These are phyloP conservation scores for Silvanus unidentatus DNA, from an alignment of 2,888 invertebrate species.

Conservation along the genomic window DNA sequence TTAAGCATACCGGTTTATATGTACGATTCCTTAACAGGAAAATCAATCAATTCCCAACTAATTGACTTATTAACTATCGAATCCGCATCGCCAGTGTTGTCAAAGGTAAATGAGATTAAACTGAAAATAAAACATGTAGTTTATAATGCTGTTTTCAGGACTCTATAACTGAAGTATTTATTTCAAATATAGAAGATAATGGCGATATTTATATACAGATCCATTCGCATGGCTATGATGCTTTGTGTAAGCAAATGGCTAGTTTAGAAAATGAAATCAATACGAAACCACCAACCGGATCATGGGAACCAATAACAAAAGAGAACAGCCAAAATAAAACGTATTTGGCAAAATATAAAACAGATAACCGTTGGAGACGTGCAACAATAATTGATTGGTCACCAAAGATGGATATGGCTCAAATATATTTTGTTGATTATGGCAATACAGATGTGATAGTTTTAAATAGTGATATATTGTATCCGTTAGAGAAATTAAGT, in stretches of 20 bases:
- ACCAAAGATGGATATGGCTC: slow-evolving; percentile 42
- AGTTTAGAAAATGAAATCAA: slow-evolving; percentile 25
- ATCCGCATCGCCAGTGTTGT: slow-evolving; percentile 32
- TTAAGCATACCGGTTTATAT: slow-evolving; percentile 34
- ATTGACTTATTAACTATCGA: slow-evolving; percentile 34
- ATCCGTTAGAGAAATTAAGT: slow-evolving; percentile 47
- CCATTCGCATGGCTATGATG: slow-evolving; percentile 36
- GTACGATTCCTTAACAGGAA: slow-evolving; percentile 33
- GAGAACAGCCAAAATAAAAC: slow-evolving; percentile 40
- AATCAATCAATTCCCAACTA: slow-evolving; percentile 35
- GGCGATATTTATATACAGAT: slow-evolving; percentile 47
- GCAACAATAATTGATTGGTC: slow-evolving; percentile 46
- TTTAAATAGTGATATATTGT: slow-evolving; percentile 39
- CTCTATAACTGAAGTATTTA: slow-evolving; percentile 38
- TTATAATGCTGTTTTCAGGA: slow-evolving; percentile 23
- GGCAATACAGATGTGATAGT: slow-evolving; percentile 48
- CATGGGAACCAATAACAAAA: slow-evolving; percentile 24
- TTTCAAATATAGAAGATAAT: slow-evolving; percentile 42
- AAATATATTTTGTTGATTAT: slow-evolving; percentile 52
- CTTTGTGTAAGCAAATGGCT: slow-evolving; percentile 33
- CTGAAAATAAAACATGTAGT: background rate
- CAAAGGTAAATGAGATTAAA: slow-evolving; percentile 24
- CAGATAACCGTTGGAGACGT: slow-evolving; percentile 45
- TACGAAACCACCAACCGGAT: slow-evolving; percentile 17
- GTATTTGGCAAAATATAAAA: slow-evolving; percentile 47